Conservation (phyloP, 2,888 invertebrate species). For the Nemurella pictetii region DNA sequence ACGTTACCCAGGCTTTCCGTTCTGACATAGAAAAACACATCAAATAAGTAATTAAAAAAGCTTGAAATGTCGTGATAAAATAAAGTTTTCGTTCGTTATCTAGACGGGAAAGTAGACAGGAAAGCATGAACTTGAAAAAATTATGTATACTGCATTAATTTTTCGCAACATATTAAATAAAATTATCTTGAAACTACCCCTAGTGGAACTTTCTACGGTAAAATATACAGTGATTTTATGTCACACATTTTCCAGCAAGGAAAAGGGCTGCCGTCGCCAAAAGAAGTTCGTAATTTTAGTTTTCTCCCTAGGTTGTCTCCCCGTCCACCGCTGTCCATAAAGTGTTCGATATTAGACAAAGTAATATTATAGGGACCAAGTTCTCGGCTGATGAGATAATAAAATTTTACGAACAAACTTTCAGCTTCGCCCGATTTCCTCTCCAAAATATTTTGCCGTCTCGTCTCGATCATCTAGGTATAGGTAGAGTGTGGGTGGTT, state of each 20-base stretch:
- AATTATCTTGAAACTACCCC: not conserved
- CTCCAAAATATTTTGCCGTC: not conserved
- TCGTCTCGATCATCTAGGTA: not conserved
- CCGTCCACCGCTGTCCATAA: not conserved
- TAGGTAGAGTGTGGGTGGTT: too few species aligned
- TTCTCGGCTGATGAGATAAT: slow-evolving; percentile 15
- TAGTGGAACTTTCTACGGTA: not conserved
- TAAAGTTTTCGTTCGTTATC: not conserved
- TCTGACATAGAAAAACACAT: not conserved
- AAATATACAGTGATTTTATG: not conserved
- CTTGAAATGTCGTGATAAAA: not conserved
- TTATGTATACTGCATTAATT: too few species aligned
- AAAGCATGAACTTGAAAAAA: not conserved
- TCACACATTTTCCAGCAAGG: not conserved
- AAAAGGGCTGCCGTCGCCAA: not conserved
- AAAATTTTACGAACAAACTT: slow-evolving; percentile 16
- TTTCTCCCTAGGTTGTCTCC: not conserved
- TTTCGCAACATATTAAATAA: not conserved
- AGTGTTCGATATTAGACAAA: slow-evolving; percentile 13
- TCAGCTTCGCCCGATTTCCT: not conserved
- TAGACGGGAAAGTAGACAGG: not conserved
- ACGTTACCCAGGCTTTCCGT: not conserved
- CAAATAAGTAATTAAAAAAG: not conserved
- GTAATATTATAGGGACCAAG: not conserved
- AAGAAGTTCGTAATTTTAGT: not conserved